Evolutionary conservation across 2,797 vertebrate genomes (phyloP), one percentile per base, ranked within the genome.

Genomic region (Ispidina lecontei): DNA sequence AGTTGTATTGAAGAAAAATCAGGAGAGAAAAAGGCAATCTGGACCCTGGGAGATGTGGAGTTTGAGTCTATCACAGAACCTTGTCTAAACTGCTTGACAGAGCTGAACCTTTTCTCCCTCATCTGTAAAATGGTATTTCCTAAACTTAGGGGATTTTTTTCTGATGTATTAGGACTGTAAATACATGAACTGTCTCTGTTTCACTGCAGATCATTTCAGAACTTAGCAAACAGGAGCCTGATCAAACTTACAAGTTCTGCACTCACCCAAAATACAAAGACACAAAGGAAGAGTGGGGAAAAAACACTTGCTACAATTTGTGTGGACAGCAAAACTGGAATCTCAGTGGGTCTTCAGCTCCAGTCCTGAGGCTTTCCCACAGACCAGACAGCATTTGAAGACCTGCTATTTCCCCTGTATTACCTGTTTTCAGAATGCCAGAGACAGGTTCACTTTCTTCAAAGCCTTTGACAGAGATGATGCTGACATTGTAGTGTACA

Each of bases 391-490:
- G 5, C 21, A 11, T 35, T 47, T 31, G 33, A 44, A 80, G 77
- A 70, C 9, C 28, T 93, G 20, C 19, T 19, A 0, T 86, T 35
- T 69, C 6, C 13, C 14, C 14, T 47, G 47, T 43, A 1, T 65
- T 93, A 99, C 99, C 99, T 98, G 99, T 99, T 78, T 97, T 98
- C 89, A 99, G 97, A 4, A 90, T 97, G 84, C 98, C 99, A 6
- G 98, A 98, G 65, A 98, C 46, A 1, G 99, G 98, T 33, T 98
- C 98, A 2, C 99, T 99, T 95, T 99, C 99, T 78, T 99, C 98
- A 74, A 98, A 98, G 54, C 98, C 98, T 94, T 99, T 99, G 79
- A 98, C 73, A 21, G 99, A 98, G 14, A 98, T 93, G 29, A 99
- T 96, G 2, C 97, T 98, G 95, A 99, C 98, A 2, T 97, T 96